phyloP scores from a whole-genome alignment of 2,888 invertebrate genomes.

The Neria commutata region DNA sequence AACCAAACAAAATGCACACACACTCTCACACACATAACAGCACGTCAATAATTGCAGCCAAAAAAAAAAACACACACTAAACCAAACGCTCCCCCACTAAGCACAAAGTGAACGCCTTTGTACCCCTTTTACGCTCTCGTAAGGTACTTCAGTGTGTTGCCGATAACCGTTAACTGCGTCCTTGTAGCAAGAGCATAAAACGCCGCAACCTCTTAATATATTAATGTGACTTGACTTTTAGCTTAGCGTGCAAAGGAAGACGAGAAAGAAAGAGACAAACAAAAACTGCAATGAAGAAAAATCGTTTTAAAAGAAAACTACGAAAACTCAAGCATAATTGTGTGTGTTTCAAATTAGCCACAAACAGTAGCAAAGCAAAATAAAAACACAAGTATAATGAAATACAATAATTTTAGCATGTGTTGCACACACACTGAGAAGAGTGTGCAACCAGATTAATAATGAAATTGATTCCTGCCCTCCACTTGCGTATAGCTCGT shows the following conservation, averaged over 20 bases:
- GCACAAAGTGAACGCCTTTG: too few relatives aligned
- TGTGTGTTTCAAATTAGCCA: slow-evolving; percentile 25
- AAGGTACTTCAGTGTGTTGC: too few relatives aligned
- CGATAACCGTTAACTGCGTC: too few relatives aligned
- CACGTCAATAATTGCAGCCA: neutral
- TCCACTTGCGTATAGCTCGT: slow-evolving; percentile 47
- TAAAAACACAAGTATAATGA: slow-evolving; percentile 21
- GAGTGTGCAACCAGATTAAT: slow-evolving; percentile 43
- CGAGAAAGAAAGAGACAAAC: neutral
- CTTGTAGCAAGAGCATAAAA: neutral
- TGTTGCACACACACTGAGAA: slow-evolving; percentile 20
- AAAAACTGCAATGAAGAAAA: neutral
- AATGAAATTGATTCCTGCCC: slow-evolving; percentile 60
- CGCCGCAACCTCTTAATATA: slow-evolving; percentile 49
- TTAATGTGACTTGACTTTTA: slow-evolving; percentile 54
- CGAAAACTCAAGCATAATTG: slow-evolving; percentile 10
- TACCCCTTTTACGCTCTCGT: too few relatives aligned
- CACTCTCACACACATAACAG: neutral
- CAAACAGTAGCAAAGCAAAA: slow-evolving; percentile 19
- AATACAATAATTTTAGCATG: slow-evolving; percentile 26
- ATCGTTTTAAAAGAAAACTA: neutral
- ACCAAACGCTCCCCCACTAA: too few relatives aligned
- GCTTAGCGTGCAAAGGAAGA: slow-evolving; percentile 19
- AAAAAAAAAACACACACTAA: neutral
- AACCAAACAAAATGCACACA: neutral